These are phyloP conservation scores for Pygmarrhopalites habei DNA, from an alignment of 1,140 invertebrate genomes.

Conservation along the genomic window DNA sequence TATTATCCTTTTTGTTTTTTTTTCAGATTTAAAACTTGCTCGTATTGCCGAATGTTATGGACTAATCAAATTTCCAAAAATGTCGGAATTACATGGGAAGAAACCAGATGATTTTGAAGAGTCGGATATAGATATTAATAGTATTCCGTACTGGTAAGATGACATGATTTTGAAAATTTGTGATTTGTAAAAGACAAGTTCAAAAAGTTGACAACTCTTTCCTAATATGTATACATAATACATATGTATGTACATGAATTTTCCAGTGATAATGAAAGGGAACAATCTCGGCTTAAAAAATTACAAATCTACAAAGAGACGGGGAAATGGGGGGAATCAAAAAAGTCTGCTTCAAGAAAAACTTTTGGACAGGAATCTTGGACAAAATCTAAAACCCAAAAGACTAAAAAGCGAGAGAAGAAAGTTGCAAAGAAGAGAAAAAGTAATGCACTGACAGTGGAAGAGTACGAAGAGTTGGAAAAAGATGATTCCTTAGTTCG, in stretches of 20 bases:
- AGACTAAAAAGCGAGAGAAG: conserved; percentile 56
- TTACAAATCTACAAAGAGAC: conserved; percentile 62
- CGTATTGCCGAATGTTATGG: conserved; percentile 81
- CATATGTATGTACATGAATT: too few species aligned
- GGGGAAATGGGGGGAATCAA: conserved; percentile 66
- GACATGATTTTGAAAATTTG: too few species aligned
- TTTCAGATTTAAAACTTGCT: conserved; percentile 72
- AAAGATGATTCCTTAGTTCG: conserved; percentile 77
- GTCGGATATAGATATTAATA: conserved; percentile 63
- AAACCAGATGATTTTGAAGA: conserved; percentile 58
- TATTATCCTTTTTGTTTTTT: too few species aligned
- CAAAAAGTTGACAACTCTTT: too few species aligned
- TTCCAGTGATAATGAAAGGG: conserved; percentile 63
- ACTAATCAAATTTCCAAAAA: conserved; percentile 78
- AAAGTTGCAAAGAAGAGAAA: conserved; percentile 47
- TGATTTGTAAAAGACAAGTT: too few species aligned
- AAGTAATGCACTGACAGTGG: conserved; percentile 52
- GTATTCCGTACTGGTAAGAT: conserved; percentile 63
- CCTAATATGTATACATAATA: too few species aligned
- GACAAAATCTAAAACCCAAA: conserved; percentile 70
- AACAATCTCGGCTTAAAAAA: conserved; percentile 64
- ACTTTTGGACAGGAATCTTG: conserved; percentile 54
- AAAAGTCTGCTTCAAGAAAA: conserved; percentile 51
- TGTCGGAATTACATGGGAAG: conserved; percentile 83
- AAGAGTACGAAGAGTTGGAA: conserved; percentile 74